Percentiles rank a stretch among this genome's conserved stretches.
Evolutionary conservation across 2,888 invertebrate species (phyloP).

Genomic region (Drosophila nr. fundita): DNA sequence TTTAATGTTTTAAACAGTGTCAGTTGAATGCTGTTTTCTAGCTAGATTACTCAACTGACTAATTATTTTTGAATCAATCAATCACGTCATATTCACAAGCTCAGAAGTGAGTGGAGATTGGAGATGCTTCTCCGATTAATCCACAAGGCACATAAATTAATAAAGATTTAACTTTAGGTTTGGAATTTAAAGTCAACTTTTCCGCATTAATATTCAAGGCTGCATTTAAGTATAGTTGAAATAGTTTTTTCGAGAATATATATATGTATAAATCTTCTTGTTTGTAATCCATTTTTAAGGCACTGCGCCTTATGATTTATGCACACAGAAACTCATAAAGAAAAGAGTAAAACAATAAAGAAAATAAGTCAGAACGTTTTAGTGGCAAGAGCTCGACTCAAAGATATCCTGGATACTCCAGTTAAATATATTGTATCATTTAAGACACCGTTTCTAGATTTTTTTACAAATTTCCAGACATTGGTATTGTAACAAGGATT

Average conservation of each 20-base stretch:
- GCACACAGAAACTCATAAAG: slow-evolving; percentile 3
- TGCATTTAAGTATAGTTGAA: background rate
- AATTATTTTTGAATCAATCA: background rate
- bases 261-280: background rate
- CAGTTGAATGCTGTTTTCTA: background rate
- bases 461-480: background rate
- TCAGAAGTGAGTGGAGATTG: background rate
- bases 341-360: background rate
- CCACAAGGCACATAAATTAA: background rate
- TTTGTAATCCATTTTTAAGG: background rate
- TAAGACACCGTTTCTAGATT: background rate
- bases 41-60: background rate
- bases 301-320: background rate
- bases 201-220: background rate
- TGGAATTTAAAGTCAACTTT: background rate
- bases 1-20: background rate
- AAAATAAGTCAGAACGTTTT: background rate
- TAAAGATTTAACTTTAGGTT: background rate
- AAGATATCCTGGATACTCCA: background rate
- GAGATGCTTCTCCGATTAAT: too few species aligned
- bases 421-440: background rate
- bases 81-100: background rate
- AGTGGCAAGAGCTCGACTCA: background rate
- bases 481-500: background rate
- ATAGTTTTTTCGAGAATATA: background rate